Evolutionary conservation across 1,140 invertebrate species (phyloP).

Genomic region (Anastatus disparis): DNA sequence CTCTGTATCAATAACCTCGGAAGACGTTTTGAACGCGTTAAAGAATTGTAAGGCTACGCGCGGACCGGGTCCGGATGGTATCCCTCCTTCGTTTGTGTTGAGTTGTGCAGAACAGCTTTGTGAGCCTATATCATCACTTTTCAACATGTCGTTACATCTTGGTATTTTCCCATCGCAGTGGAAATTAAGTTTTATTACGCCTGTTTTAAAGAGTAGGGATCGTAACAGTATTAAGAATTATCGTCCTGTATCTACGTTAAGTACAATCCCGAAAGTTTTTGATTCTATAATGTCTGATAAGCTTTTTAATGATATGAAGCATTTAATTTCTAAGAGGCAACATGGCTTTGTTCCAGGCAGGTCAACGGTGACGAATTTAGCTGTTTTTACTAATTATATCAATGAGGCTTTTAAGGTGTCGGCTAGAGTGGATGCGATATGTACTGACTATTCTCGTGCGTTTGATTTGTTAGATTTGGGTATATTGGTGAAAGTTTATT

Average conservation of each 20-base stretch:
- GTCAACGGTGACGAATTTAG: conserved; percentile 47
- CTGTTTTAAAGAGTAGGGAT: conserved; percentile 43
- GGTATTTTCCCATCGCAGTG: no score
- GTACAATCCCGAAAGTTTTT: conserved; percentile 48
- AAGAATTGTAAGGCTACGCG: no score
- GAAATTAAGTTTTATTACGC: conserved; percentile 34
- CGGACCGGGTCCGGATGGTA: no score
- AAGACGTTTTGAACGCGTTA: no score
- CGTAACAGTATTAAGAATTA: conserved; percentile 42
- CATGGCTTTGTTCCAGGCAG: conserved; percentile 47
- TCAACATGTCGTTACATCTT: no score
- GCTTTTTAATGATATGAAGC: conserved; percentile 8
- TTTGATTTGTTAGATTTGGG: conserved; percentile 44
- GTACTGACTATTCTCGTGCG: no score
- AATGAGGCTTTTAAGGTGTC: conserved; percentile 40
- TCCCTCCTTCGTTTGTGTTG: no score
- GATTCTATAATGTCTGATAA: conserved; percentile 43
- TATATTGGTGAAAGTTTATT: neutral
- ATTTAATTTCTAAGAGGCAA: conserved; percentile 31
- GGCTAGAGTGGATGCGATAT: conserved; percentile 52
- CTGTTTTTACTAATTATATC: conserved; percentile 43
- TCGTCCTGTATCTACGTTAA: conserved; percentile 49
- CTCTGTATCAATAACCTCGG: no score
- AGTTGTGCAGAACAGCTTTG: no score
- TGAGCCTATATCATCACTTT: no score